Evolutionary conservation across 2,797 vertebrate species (phyloP).

Genomic region (Vipera latastei): DNA sequence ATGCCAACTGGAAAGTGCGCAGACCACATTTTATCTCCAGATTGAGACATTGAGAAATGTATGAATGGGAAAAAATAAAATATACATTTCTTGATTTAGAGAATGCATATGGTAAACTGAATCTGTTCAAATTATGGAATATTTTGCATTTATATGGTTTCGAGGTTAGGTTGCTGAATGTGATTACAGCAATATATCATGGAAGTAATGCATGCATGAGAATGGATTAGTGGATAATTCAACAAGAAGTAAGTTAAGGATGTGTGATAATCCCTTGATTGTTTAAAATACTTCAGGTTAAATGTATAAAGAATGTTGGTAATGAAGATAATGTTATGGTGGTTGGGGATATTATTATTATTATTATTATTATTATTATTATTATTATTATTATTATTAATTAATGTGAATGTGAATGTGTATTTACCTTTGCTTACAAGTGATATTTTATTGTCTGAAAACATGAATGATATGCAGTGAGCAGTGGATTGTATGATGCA

Average conservation of each 20-base stretch:
- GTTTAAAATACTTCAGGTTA: neutral
- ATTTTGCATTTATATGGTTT: neutral
- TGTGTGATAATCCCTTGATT: neutral
- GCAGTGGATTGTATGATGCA: neutral
- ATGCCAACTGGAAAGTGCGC: neutral
- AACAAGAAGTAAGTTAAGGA: neutral
- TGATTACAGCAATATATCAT: neutral
- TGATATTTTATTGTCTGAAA: neutral
- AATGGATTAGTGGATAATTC: neutral
- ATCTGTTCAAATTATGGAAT: neutral
- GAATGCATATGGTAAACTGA: neutral
- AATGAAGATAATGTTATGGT: neutral
- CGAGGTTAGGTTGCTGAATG: neutral
- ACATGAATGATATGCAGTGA: neutral
- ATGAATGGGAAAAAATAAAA: neutral
- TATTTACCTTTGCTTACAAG: neutral
- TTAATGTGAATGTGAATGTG: neutral
- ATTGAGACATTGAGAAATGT: neutral
- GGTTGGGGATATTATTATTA: neutral
- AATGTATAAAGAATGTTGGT: neutral
- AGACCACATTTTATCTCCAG: neutral
- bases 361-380: too few species aligned
- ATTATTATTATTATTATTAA: neutral
- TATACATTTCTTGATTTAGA: neutral
- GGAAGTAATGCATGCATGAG: neutral